These are phyloP conservation scores for Corvus cornix DNA, from an alignment of 2,113 vertebrate species.

Conservation along the genomic window DNA sequence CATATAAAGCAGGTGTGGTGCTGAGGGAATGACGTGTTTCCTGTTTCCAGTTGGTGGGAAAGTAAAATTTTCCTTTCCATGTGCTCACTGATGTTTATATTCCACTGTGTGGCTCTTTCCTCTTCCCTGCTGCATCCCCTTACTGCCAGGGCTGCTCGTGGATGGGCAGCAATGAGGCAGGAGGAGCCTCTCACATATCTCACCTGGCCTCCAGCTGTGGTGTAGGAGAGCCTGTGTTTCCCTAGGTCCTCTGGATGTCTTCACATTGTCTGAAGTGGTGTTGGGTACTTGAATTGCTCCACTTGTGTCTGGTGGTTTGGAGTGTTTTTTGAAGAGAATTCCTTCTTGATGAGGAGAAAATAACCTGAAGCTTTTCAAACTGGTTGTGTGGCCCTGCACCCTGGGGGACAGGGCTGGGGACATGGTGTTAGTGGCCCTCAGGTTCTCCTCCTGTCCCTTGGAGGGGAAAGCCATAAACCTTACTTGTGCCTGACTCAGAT, in stretches of 20 bases:
- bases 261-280: not conserved
- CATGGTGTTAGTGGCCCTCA: not conserved
- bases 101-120: not conserved
- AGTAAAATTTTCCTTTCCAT: not conserved
- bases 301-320: not conserved
- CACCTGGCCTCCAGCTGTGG: not conserved
- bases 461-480: not conserved
- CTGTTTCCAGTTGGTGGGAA: not conserved
- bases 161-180: not conserved
- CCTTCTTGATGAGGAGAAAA: not conserved
- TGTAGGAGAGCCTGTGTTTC: not conserved
- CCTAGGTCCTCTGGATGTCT: not conserved
- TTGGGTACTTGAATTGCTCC: not conserved
- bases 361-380: not conserved
- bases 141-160: not conserved
- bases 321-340: not conserved
- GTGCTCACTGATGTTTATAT: fast-evolving
- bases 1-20: not conserved
- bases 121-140: not conserved
- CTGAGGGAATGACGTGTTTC: not conserved
- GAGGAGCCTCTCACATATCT: not conserved
- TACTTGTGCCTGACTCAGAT: not conserved
- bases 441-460: not conserved
- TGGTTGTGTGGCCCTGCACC: not conserved
- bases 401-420: not conserved